Conservation (phyloP, 2,888 invertebrate species). For the Andrena haemorrhoa region DNA sequence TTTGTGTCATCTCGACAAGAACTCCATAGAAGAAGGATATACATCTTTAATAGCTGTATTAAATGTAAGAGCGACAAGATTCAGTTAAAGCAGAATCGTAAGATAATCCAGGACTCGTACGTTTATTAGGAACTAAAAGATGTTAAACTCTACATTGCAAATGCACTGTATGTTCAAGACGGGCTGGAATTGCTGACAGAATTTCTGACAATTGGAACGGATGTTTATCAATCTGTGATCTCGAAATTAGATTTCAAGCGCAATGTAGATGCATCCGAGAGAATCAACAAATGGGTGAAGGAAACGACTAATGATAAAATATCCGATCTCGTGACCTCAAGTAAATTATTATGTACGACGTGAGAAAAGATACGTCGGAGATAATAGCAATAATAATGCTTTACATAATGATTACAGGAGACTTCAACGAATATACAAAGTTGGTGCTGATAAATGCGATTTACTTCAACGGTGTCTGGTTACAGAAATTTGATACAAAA, state of each 20-base stretch:
- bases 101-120: conserved; percentile 1
- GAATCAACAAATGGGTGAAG: conserved; percentile 93
- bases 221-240: conserved; percentile 88
- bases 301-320: conserved; percentile 93
- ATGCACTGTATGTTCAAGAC: conserved; percentile 89
- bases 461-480: conserved; percentile 94
- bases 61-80: conserved; percentile 67
- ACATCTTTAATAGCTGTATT: conserved; percentile 66
- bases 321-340: conserved; percentile 89
- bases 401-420: conserved; percentile 80
- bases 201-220: conserved; percentile 87
- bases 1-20: conserved; percentile 63
- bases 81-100: background rate
- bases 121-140: conserved; percentile 81
- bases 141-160: conserved; percentile 89
- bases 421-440: conserved; percentile 87
- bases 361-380: background rate
- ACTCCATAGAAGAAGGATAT: conserved; percentile 62
- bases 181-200: conserved; percentile 85
- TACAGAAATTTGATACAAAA: conserved; percentile 87
- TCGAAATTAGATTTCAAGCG: conserved; percentile 88
- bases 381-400: background rate
- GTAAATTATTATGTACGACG: conserved; percentile 71
- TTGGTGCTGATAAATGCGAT: conserved; percentile 93
- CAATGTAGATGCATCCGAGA: conserved; percentile 82